phyloP scores from a whole-genome alignment of 2,888 invertebrate species.

The Odontothrips loti region DNA sequence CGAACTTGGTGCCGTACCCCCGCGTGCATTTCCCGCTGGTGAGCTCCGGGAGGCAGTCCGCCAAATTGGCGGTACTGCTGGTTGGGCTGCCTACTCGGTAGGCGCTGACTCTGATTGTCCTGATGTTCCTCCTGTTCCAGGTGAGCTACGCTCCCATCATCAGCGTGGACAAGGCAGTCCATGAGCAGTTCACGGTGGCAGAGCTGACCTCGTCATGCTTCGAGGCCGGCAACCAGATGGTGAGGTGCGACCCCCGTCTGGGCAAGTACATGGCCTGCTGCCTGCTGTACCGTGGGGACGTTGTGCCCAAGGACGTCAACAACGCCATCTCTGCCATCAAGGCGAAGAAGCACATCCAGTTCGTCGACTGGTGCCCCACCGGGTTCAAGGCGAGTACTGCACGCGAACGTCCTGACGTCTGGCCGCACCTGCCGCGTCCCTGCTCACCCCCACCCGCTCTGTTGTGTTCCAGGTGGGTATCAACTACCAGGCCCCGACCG shows the following conservation, averaged over 20 bases:
- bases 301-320: slow-evolving; percentile 60
- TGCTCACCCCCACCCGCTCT: too few relatives aligned
- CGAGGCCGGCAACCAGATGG: slow-evolving; percentile 56
- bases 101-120: background rate
- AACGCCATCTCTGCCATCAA: slow-evolving; percentile 58
- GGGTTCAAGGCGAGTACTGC: slow-evolving; percentile 43
- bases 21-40: slow-evolving; percentile 60
- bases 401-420: too few relatives aligned
- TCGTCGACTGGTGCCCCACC: slow-evolving; percentile 49
- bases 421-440: too few relatives aligned
- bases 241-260: slow-evolving; percentile 50
- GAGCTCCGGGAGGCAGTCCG: background rate
- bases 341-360: slow-evolving; percentile 56
- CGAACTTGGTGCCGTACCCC: slow-evolving; percentile 58
- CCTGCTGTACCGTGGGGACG: slow-evolving; percentile 56
- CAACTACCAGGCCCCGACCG: slow-evolving; percentile 70
- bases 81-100: too few relatives aligned
- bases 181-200: slow-evolving; percentile 53
- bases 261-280: slow-evolving; percentile 54
- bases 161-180: slow-evolving; percentile 53
- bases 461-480: slow-evolving; percentile 51
- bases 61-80: background rate
- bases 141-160: slow-evolving; percentile 55
- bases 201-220: slow-evolving; percentile 61
- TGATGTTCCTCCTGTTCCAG: background rate